Conservation (phyloP, 2,113 vertebrate species). For the Pteruthius melanotis region DNA sequence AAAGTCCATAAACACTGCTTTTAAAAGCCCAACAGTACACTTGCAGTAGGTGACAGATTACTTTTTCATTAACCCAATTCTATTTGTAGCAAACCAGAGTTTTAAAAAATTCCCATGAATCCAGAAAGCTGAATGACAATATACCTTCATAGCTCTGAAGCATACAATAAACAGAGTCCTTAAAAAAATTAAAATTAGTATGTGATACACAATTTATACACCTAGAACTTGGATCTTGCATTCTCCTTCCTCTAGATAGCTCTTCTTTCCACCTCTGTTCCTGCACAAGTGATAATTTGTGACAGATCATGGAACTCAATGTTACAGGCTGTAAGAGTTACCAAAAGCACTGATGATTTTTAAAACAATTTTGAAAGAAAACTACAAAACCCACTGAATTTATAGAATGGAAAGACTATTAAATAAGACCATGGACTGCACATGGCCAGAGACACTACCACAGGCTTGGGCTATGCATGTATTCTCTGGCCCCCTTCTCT, state of each 20-base stretch:
- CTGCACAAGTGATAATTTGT: neutral
- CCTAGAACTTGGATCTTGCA: neutral
- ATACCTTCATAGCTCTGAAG: neutral
- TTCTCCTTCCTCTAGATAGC: neutral
- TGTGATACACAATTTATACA: neutral
- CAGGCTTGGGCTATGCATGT: rapidly evolving
- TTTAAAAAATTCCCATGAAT: neutral
- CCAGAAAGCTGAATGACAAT: neutral
- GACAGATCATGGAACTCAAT: neutral
- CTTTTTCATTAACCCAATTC: neutral
- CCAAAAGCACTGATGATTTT: neutral
- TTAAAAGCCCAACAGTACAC: neutral
- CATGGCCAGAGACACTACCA: neutral
- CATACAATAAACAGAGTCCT: neutral
- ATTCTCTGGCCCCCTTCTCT: neutral
- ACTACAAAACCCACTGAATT: neutral
- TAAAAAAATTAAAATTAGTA: neutral
- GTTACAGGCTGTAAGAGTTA: neutral
- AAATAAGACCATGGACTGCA: neutral
- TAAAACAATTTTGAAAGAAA: neutral
- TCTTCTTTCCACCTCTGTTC: neutral
- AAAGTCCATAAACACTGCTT: neutral
- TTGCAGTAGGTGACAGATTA: neutral
- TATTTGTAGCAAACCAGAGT: neutral
- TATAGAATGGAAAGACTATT: neutral